Evolutionary conservation across 2,888 invertebrate genomes (phyloP), one percentile per base, ranked within the genome.

Genomic region (Melipona beecheii): DNA sequence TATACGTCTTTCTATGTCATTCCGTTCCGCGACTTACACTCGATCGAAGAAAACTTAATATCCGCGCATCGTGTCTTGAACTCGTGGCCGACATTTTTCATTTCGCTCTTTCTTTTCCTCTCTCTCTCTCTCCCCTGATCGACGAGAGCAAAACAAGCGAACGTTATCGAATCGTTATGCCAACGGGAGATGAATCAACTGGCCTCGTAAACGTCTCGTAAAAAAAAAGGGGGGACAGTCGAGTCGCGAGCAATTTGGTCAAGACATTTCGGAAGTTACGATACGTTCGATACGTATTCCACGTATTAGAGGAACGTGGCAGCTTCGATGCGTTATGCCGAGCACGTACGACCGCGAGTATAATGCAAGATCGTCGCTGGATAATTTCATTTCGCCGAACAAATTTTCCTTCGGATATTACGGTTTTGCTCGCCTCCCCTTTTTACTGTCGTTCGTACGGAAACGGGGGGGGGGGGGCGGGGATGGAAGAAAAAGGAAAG

Each of bases 331-430:
- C 70, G 62, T 71, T 80, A 85, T 85, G 75, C 84, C 50, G 56
- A 60, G 64, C 84, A 84, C 84, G 84, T 84, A 73, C 70, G 56
- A n/a, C 75, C 72, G 65, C 81, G 81, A 84, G 84, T 78, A 81
- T 85, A 84, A 85, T 80, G 84, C 84, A 66, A 81, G 84, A 83
- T 81, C 85, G 84, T 81, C 82, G 74, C 31, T 54, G 85, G 84
- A 85, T 88, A 85, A 88, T 88, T 88, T 88, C 88, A 87, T 87
- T 87, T 80, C 52, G 78, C 66, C 72, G 80, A 78, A 86, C 82
- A 81, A 87, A 86, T 84, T 86, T 73, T 84, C 81, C 56, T 71
- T 64, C 81, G 76, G 80, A 86, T 88, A 84, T 88, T 85, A 77
- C 86, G 69, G 74, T 69, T 80, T 43, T 43, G 27, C 58, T 50